phyloP scores from a whole-genome alignment of 2,888 invertebrate species.

The Nematopogon swammerdamellus region DNA sequence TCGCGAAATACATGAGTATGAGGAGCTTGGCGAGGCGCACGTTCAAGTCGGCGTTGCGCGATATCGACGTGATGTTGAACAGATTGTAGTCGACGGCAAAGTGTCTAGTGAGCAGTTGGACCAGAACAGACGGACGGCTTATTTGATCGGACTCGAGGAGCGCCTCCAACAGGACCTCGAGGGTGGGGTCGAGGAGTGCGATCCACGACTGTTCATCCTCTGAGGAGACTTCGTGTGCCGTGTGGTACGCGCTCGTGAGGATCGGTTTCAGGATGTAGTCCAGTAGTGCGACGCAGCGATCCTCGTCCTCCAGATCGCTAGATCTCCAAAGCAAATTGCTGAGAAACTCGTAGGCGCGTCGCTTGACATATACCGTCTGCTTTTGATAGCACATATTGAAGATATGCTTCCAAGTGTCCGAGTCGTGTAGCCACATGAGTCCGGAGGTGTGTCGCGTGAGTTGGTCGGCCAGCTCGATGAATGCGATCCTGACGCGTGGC shows the following conservation, averaged over 20 bases:
- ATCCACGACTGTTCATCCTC: conserved; percentile 49
- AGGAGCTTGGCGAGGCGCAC: conserved; percentile 46
- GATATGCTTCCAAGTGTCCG: conserved; percentile 63
- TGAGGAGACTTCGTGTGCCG: conserved; percentile 42
- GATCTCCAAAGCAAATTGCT: conserved; percentile 56
- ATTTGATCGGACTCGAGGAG: conserved; percentile 48
- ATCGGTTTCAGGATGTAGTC: conserved; percentile 56
- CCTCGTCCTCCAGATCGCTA: conserved; percentile 39
- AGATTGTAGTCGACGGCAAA: conserved; percentile 32
- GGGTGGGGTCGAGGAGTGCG: conserved; percentile 50
- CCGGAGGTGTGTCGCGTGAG: conserved; percentile 63
- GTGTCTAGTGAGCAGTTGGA: conserved; percentile 25
- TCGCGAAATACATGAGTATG: conserved; percentile 37
- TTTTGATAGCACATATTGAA: conserved; percentile 60
- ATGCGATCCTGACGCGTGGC: conserved; percentile 65
- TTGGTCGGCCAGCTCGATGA: conserved; percentile 59
- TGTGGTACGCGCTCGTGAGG: conserved; percentile 47
- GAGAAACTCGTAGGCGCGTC: conserved; percentile 64
- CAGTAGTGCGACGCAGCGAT: conserved; percentile 54
- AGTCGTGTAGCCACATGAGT: conserved; percentile 60
- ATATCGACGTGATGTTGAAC: conserved; percentile 30
- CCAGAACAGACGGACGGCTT: conserved; percentile 27
- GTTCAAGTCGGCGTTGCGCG: conserved; percentile 40
- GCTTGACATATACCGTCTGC: conserved; percentile 68
- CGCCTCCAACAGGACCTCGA: conserved; percentile 54